phyloP scores from a whole-genome alignment of 1,140 invertebrate genomes.

The Pseudachorutes palmiensis region DNA sequence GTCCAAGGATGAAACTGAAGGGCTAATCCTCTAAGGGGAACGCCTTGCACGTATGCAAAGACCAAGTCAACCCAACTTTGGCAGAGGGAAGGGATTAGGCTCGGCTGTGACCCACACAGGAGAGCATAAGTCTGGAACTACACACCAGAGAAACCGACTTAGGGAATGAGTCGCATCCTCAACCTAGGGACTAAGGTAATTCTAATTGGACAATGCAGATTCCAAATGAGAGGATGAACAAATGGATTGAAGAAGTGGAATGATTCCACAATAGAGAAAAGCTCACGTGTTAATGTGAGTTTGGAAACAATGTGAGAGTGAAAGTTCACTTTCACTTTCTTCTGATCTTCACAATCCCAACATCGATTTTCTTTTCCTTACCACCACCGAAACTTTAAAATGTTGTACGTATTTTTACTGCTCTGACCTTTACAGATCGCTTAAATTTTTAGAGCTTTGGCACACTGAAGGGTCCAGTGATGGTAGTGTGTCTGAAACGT shows the following conservation, averaged over 20 bases:
- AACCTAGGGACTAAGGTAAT: no score
- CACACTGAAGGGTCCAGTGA: no score
- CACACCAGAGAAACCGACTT: no score
- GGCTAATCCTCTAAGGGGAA: slow-evolving; percentile 28
- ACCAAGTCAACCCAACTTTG: slow-evolving; percentile 3
- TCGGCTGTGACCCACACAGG: no score
- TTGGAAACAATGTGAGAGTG: slow-evolving; percentile 12
- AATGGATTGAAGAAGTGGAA: neutral
- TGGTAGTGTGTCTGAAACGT: no score
- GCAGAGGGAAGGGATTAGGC: no score
- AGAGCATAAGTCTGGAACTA: no score
- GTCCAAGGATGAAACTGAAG: slow-evolving; percentile 18
- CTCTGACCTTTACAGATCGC: no score
- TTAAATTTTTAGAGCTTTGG: no score
- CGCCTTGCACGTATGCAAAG: slow-evolving; percentile 29
- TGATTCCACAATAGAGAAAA: neutral
- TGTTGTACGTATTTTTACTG: neutral
- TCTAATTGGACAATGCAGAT: no score
- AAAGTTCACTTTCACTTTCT: slow-evolving; percentile 2
- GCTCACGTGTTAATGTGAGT: neutral
- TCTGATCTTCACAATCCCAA: neutral
- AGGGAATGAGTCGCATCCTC: no score
- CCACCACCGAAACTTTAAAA: neutral
- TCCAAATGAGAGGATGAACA: no score
- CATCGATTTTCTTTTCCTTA: slow-evolving; percentile 17